Conservation (phyloP, 2,888 invertebrate species). For the Pollenia angustigena region DNA sequence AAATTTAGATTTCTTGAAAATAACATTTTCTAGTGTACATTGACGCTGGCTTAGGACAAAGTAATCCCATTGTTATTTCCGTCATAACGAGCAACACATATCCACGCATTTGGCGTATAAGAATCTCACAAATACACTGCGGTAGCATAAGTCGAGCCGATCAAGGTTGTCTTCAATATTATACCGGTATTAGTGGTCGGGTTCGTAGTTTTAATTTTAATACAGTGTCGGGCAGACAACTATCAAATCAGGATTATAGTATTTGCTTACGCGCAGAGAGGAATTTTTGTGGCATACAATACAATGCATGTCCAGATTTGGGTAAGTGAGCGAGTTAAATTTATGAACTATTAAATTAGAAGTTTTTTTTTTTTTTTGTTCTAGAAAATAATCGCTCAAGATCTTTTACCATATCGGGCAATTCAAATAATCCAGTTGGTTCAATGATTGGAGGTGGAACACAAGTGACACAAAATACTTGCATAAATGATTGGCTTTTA, state of each 20-base stretch:
- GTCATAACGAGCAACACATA: constrained; percentile 92
- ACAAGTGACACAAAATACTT: constrained; percentile 88
- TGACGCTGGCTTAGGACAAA: constrained; percentile 88
- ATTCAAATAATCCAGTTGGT: constrained; percentile 88
- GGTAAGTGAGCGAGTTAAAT: constrained; percentile 83
- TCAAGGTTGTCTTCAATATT: constrained; percentile 83
- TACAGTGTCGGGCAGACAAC: constrained; percentile 89
- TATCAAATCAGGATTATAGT: constrained; percentile 95
- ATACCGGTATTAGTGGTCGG: constrained; percentile 90
- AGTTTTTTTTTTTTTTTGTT: constrained; percentile 74
- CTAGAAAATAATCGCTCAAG: constrained; percentile 89
- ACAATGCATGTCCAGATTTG: constrained; percentile 89
- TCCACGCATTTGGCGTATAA: constrained; percentile 91
- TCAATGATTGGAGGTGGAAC: constrained; percentile 89
- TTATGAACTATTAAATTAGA: not conserved
- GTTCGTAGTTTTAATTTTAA: constrained; percentile 94
- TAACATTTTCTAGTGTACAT: constrained; percentile 89
- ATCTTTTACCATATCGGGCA: constrained; percentile 91
- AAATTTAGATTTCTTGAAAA: not conserved
- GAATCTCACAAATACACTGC: constrained; percentile 92
- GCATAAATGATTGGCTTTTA: constrained; percentile 91
- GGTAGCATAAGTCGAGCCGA: constrained; percentile 87
- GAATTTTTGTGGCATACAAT: constrained; percentile 94
- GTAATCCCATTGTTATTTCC: constrained; percentile 92
- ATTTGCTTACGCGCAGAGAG: constrained; percentile 93